Conservation (phyloP, 2,888 invertebrate genomes). For the Tetragnatha montana region DNA sequence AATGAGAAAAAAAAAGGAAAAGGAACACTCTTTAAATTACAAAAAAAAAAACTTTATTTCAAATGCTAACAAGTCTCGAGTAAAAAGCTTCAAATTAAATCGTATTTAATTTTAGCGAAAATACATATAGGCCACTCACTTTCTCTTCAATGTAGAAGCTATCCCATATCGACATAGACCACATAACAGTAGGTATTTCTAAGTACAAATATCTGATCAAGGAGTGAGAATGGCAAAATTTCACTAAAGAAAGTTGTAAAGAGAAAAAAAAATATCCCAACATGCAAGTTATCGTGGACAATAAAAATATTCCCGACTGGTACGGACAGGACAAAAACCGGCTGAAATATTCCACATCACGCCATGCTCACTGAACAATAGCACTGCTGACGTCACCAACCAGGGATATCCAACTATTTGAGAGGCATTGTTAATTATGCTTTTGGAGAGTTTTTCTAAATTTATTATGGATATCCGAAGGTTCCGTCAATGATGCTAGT, state of each 20-base stretch:
- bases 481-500: slow-evolving; percentile 36
- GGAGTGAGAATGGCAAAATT: background rate
- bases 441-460: slow-evolving; percentile 7
- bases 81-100: no score
- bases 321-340: slow-evolving; percentile 62
- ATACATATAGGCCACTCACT: no score
- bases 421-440: slow-evolving; percentile 28
- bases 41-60: no score
- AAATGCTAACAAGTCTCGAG: no score
- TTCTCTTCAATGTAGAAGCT: no score
- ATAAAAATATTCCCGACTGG: slow-evolving; percentile 56
- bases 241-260: background rate
- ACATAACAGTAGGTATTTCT: no score
- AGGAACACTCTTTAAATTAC: no score
- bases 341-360: slow-evolving; percentile 43
- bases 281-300: slow-evolving; percentile 60
- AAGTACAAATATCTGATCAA: no score
- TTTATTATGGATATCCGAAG: slow-evolving; percentile 36
- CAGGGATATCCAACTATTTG: background rate
- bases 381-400: slow-evolving; percentile 44
- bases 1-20: no score
- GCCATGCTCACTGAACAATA: slow-evolving; percentile 48
- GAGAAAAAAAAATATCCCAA: background rate
- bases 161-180: no score
- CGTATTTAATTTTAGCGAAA: no score